Evolutionary conservation across 1,140 invertebrate species (phyloP).

Genomic region (Panagrolaimus sp.): DNA sequence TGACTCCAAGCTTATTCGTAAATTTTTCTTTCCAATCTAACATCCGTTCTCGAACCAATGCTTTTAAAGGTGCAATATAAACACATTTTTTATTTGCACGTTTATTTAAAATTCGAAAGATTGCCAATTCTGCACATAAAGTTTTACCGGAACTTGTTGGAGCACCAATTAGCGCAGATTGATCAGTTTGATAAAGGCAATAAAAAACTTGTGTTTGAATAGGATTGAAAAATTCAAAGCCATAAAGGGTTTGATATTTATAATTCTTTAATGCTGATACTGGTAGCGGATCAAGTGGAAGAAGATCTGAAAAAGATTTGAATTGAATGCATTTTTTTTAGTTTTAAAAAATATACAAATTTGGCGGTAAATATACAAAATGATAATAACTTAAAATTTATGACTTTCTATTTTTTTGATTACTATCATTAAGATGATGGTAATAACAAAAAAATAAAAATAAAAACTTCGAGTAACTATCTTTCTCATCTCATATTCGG

Average conservation of each 20-base stretch:
- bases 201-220: constrained; percentile 99
- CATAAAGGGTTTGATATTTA: constrained; percentile 77
- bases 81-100: constrained; percentile 68
- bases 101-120: constrained; percentile 76
- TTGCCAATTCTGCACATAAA: constrained; percentile 90
- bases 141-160: constrained; percentile 95
- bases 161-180: constrained; percentile 95
- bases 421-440: too few species aligned
- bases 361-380: too few species aligned
- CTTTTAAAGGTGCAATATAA: constrained; percentile 78
- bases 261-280: constrained; percentile 72
- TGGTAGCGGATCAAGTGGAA: constrained; percentile 93
- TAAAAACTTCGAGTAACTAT: too few species aligned
- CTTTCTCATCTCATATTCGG: too few species aligned
- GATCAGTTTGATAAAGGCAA: constrained; percentile 93
- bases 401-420: too few species aligned
- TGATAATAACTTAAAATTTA: too few species aligned
- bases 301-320: constrained; percentile 67
- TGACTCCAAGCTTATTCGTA: constrained; percentile 69
- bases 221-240: constrained; percentile 89
- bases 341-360: too few species aligned
- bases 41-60: constrained; percentile 69
- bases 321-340: constrained; percentile 1
- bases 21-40: constrained; percentile 90
- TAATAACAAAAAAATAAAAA: too few species aligned